phyloP scores from a whole-genome alignment of 2,797 vertebrate species.

The Simalia tracyae region DNA sequence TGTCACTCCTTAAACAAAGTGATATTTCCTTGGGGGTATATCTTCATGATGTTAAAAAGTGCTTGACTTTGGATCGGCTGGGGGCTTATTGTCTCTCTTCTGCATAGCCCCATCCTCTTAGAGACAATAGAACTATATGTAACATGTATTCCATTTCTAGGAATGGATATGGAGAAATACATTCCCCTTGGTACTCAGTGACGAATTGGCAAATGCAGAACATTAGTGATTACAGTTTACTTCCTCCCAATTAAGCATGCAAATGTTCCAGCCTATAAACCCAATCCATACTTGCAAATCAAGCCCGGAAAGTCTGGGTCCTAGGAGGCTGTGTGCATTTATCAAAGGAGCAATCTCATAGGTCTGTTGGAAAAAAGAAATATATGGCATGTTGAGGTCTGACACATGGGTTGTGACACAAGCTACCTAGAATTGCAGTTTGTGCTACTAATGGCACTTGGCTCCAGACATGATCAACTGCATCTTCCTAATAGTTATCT shows the following conservation, averaged over 20 bases:
- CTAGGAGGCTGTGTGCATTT: not conserved
- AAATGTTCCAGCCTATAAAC: not conserved
- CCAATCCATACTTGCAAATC: not conserved
- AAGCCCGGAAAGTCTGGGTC: not conserved
- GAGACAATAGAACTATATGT: not conserved
- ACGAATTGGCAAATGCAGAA: not conserved
- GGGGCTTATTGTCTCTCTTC: not conserved
- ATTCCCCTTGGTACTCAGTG: not conserved
- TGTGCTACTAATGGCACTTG: not conserved
- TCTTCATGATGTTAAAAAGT: not conserved
- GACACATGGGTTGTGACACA: not conserved
- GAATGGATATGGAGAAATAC: not conserved
- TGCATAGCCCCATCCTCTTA: not conserved
- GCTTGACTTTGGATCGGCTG: not conserved
- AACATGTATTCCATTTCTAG: not conserved
- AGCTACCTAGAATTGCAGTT: not conserved
- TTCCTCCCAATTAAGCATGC: not conserved
- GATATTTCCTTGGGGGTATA: not conserved
- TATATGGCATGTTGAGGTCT: not conserved
- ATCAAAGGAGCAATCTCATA: not conserved
- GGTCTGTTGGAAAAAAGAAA: not conserved
- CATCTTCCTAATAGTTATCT: not conserved
- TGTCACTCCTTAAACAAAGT: not conserved
- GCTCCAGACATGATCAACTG: not conserved
- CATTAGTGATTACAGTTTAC: not conserved